Evolutionary conservation across 2,797 vertebrate genomes (phyloP).

Genomic region (Enteromius anoplus): DNA sequence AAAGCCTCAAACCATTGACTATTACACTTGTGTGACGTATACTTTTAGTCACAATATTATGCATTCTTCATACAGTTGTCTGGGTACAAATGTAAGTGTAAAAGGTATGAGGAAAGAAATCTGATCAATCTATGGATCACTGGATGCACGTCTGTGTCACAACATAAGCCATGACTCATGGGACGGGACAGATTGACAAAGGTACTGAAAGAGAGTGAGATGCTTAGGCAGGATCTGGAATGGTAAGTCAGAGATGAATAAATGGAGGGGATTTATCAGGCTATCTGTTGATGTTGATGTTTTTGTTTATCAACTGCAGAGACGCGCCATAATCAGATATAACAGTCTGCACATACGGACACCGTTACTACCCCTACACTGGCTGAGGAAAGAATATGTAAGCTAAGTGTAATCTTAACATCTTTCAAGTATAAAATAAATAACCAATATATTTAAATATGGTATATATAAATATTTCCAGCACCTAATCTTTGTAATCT

Average conservation of each 20-base stretch:
- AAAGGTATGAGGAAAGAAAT: constrained; percentile 49
- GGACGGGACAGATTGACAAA: constrained; percentile 24
- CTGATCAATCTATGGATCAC: constrained; percentile 42
- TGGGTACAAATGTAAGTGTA: constrained; percentile 38
- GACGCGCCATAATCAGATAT: constrained; percentile 59
- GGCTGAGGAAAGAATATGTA: constrained; percentile 23
- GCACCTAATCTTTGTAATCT: neutral
- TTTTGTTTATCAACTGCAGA: constrained; percentile 57
- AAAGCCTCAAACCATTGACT: neutral
- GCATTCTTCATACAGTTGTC: neutral
- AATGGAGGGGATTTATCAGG: constrained; percentile 58
- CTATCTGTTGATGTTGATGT: constrained; percentile 51
- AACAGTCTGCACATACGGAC: constrained; percentile 24
- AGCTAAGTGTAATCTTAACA: neutral
- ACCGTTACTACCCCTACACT: constrained; percentile 26
- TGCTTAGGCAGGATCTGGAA: constrained; percentile 45
- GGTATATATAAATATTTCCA: neutral
- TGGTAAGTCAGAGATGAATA: constrained; percentile 34
- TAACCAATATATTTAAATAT: neutral
- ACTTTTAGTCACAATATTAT: constrained; percentile 18
- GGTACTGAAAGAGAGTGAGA: constrained; percentile 34
- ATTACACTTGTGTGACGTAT: neutral
- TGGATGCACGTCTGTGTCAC: constrained; percentile 40
- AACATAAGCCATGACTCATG: neutral
- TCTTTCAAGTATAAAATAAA: neutral